These are phyloP conservation scores for Antigone vipio DNA, from an alignment of 2,113 vertebrate genomes.

Conservation along the genomic window DNA sequence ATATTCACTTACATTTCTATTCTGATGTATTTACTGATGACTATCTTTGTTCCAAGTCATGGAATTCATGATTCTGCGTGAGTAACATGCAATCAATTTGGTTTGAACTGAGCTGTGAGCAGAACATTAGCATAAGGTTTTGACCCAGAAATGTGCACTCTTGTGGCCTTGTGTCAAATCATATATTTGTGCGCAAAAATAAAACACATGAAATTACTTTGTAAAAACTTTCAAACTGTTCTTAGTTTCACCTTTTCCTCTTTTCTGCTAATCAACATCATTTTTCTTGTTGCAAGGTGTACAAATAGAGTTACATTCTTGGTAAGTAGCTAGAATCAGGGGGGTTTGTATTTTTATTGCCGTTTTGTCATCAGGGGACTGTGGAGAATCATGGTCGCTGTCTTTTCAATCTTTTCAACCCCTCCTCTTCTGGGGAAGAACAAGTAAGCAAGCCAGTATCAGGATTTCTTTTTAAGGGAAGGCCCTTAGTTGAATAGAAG, in stretches of 20 bases:
- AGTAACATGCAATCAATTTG: not conserved
- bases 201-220: not conserved
- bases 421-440: not conserved
- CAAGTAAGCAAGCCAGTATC: not conserved
- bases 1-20: not conserved
- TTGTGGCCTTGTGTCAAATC: not conserved
- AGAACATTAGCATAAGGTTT: not conserved
- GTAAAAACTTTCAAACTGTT: not conserved
- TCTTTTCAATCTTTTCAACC: not conserved
- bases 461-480: constrained; percentile 33
- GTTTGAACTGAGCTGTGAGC: not conserved
- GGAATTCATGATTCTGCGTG: not conserved
- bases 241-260: not conserved
- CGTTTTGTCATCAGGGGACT: not conserved
- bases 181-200: not conserved
- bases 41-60: not conserved
- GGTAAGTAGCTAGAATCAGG: not conserved
- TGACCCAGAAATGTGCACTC: not conserved
- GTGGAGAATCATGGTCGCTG: not conserved
- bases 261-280: not conserved
- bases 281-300: not conserved
- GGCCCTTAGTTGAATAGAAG: not conserved
- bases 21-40: not conserved
- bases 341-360: not conserved
- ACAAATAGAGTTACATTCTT: not conserved